phyloP scores from a whole-genome alignment of 1,140 invertebrate genomes.

The Drosophila cardini region DNA sequence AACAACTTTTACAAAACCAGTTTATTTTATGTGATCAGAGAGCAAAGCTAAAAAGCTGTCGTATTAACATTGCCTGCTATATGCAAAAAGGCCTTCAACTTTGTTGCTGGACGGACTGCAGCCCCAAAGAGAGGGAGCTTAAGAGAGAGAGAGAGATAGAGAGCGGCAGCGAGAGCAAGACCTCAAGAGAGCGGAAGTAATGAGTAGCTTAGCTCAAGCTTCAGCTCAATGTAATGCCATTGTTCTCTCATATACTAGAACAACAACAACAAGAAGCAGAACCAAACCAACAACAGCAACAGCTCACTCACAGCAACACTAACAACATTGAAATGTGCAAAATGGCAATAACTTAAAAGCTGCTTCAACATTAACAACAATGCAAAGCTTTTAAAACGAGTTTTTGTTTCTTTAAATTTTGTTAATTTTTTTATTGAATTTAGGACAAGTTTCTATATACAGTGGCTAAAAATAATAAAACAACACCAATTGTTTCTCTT shows the following conservation, averaged over 20 bases:
- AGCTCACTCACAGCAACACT: not conserved
- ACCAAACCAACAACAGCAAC: conserved; percentile 22
- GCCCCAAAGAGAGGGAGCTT: conserved; percentile 9
- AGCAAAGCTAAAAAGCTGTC: conserved; percentile 27
- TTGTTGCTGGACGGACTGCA: conserved; percentile 44
- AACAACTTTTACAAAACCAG: conserved; percentile 51
- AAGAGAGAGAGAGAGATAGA: conserved; percentile 7
- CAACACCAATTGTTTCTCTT: conserved; percentile 14
- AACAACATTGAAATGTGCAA: conserved; percentile 24
- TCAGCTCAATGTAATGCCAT: conserved; percentile 23
- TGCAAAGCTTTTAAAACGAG: conserved; percentile 46
- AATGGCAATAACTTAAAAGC: conserved; percentile 26
- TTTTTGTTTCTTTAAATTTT: conserved; percentile 37
- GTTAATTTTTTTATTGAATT: conserved; percentile 27
- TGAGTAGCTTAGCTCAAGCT: not conserved
- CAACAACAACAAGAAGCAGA: conserved; percentile 24
- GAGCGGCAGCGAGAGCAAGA: conserved; percentile 9
- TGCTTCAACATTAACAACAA: conserved; percentile 22
- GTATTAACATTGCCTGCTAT: conserved; percentile 53
- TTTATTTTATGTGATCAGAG: conserved; percentile 11
- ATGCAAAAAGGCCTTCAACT: conserved; percentile 75
- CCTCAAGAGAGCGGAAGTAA: conserved; percentile 7
- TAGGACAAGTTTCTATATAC: conserved; percentile 49
- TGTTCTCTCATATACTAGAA: conserved; percentile 49
- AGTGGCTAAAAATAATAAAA: conserved; percentile 11